Percentiles rank a stretch among this genome's conserved stretches.
These are phyloP conservation scores for Micrasema minimum DNA, from an alignment of 1,140 invertebrate genomes.

Conservation along the genomic window DNA sequence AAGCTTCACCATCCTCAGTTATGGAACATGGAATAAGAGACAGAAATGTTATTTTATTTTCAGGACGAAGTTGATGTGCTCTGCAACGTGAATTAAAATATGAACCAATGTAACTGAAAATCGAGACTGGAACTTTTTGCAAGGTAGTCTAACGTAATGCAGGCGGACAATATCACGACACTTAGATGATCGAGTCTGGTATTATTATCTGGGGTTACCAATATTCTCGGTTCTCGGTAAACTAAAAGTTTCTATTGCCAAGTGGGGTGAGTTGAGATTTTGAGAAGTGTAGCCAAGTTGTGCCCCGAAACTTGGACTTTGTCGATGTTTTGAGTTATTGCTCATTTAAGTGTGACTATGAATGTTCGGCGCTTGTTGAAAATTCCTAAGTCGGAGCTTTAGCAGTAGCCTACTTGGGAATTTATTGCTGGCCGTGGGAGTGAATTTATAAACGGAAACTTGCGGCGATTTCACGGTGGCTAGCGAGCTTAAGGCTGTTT, in stretches of 20 bases:
- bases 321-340: slow-evolving; percentile 53
- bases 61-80: no score
- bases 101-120: no score
- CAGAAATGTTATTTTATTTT: no score
- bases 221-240: not conserved
- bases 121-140: no score
- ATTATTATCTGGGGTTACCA: not conserved
- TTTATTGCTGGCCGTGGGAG: slow-evolving; percentile 39
- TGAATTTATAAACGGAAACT: slow-evolving; percentile 39
- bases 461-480: slow-evolving; percentile 18
- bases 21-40: no score
- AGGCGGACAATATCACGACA: no score
- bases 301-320: slow-evolving; percentile 38
- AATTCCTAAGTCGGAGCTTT: slow-evolving; percentile 43
- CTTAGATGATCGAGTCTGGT: no score
- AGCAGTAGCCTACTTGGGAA: slow-evolving; percentile 39
- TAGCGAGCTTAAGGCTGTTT: slow-evolving; percentile 7
- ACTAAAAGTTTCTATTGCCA: no score
- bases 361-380: slow-evolving; percentile 48
- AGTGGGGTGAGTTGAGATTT: not conserved
- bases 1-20: no score
- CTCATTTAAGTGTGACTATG: slow-evolving; percentile 52
- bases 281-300: not conserved
- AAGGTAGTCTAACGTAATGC: no score
- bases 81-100: no score